Percentiles rank a stretch among this genome's conserved stretches.
phyloP scores from a whole-genome alignment of 30 jellyfish, hydroid and myxozoan species.

The Aurelia sp. region DNA sequence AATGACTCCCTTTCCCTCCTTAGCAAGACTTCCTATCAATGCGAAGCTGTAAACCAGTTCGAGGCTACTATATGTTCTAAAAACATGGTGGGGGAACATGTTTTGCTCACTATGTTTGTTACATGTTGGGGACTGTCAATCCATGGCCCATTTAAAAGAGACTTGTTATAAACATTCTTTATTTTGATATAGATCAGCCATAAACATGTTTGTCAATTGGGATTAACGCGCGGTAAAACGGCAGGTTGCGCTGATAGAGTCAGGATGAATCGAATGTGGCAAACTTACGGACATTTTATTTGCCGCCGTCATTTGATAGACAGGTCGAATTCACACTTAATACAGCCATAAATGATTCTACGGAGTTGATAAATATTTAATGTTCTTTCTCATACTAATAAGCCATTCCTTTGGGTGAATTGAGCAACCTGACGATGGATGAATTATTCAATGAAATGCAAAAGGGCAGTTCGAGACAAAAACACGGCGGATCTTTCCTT shows the following conservation, averaged over 20 bases:
- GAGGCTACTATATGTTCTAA: too few species aligned
- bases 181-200: too few species aligned
- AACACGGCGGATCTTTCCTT: constrained; percentile 24
- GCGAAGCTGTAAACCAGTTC: too few species aligned
- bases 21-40: too few species aligned
- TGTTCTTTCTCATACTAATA: constrained; percentile 38
- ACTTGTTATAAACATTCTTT: too few species aligned
- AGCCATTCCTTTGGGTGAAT: constrained; percentile 78
- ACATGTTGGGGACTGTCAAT: too few species aligned
- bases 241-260: constrained; percentile 29
- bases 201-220: neutral
- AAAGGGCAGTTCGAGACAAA: constrained; percentile 74
- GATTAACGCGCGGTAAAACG: constrained; percentile 3
- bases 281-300: constrained; percentile 46
- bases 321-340: constrained; percentile 76
- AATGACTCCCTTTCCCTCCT: too few species aligned
- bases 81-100: too few species aligned
- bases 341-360: constrained; percentile 40
- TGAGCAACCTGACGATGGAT: constrained; percentile 80
- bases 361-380: constrained; percentile 60
- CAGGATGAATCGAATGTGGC: constrained; percentile 34
- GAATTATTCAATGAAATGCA: constrained; percentile 67
- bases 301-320: constrained; percentile 33
- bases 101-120: too few species aligned
- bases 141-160: too few species aligned